Conservation (phyloP, 30 jellyfish, hydroid and myxozoan genomes). For the Morbakka virulenta region DNA sequence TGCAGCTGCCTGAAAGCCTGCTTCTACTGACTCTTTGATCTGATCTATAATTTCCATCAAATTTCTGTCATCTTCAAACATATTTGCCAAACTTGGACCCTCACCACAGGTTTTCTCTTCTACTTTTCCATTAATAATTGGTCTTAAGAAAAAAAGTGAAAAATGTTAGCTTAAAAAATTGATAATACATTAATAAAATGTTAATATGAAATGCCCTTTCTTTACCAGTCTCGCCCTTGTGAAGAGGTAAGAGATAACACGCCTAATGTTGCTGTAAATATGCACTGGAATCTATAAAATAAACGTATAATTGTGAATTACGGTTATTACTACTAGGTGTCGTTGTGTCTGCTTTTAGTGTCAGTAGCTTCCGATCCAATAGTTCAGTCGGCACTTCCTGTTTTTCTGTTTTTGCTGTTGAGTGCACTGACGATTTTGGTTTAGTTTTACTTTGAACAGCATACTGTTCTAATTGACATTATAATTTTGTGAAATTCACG, state of each 20-base stretch:
- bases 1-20: slow-evolving; percentile 85
- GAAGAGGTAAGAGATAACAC: not conserved
- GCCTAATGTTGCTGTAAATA: no score
- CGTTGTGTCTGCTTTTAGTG: no score
- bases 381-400: no score
- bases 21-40: slow-evolving; percentile 73
- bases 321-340: no score
- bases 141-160: slow-evolving; percentile 46
- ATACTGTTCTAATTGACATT: no score
- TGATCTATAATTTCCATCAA: slow-evolving; percentile 62
- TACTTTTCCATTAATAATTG: slow-evolving; percentile 86
- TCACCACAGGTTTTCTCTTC: slow-evolving; percentile 93
- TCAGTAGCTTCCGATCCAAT: no score
- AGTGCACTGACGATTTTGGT: no score
- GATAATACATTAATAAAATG: not conserved
- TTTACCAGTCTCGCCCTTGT: not conserved
- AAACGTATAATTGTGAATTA: no score
- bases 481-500: no score
- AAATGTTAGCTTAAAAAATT: not conserved
- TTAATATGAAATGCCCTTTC: not conserved
- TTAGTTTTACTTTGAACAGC: no score
- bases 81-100: slow-evolving; percentile 92
- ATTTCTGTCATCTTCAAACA: slow-evolving; percentile 88
- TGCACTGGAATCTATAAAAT: no score
- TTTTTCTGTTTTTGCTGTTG: no score